Base-by-base conservation (phyloP, 1,140 invertebrate species). In the Scylla paramamosain region DNA sequence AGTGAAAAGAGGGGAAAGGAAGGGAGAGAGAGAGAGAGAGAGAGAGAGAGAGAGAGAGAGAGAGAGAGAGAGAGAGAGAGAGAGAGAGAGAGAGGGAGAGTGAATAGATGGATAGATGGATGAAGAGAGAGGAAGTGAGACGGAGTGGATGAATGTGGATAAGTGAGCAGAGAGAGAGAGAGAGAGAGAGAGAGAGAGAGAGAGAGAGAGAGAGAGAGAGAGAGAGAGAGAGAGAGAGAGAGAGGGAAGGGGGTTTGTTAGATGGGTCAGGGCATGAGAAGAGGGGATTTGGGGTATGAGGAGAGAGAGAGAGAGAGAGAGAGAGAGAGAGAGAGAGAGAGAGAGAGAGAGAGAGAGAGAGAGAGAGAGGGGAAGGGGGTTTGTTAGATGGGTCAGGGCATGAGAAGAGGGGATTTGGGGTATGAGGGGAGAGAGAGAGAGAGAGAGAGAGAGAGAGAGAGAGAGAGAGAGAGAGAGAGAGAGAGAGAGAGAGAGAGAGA, bases 181-280 rank as follows among this genome's bases (percentile, higher is more conserved):
- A 67, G 59, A 67, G 59, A 67, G 59, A 67, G 89, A 91, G 45
- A 91, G 89, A 46, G 88, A 89, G 39, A 45, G 88, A 89, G 39
- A 89, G 88, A 45, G 29, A 89, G 7, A 45, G 88, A 89, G 29
- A 1, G 88, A 89, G 39, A 89, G 88, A 45, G 88, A 89, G 88
- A 45, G 88, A 89, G 88, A 89, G 88, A 89, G 4, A 89, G 39
- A 45, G 88, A 89, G 20, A 48, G 88, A 90, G 88, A 90, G 88
- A n/a, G n/a, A n/a, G n/a, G n/a, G n/a, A n/a, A n/a, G n/a, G n/a
- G n/a, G n/a, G n/a, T n/a, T n/a, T n/a, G 45, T 6, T 7, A 14
- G 14, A 14, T 7, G 48, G 14, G 48, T 7, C 6, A 52, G 48
- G 14, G 48, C 6, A 14, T 7, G 48, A 52, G 48, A 52, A 14